Evolutionary conservation across 2,797 vertebrate genomes (phyloP).

Genomic region (Eptatretus atami): DNA sequence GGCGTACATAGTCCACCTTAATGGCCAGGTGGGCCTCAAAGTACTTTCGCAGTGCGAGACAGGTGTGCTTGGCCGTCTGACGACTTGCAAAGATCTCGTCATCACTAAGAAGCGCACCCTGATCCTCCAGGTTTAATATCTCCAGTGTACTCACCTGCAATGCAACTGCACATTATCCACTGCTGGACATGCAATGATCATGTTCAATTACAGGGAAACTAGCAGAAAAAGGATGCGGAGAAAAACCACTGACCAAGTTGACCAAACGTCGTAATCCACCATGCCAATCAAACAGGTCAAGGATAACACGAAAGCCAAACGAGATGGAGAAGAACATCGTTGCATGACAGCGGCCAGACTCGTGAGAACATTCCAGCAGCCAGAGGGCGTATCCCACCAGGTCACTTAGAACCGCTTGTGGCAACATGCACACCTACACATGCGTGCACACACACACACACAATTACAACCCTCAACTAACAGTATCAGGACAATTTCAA

Average conservation of each 20-base stretch:
- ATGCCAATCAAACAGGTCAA: conserved; percentile 80
- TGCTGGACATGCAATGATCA: not conserved
- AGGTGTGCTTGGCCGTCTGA: conserved; percentile 91
- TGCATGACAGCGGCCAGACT: conserved; percentile 84
- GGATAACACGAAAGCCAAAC: conserved; percentile 76
- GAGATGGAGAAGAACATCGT: conserved; percentile 99
- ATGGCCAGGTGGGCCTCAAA: conserved; percentile 92
- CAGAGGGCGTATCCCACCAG: conserved; percentile 86
- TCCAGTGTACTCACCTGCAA: conserved; percentile 82
- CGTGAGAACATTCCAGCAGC: conserved; percentile 92
- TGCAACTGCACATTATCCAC: not conserved
- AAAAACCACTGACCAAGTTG: conserved; percentile 32
- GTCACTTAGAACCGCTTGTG: conserved; percentile 56
- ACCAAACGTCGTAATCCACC: conserved; percentile 77
- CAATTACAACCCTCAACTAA: not conserved
- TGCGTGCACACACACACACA: not conserved
- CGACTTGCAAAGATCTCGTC: conserved; percentile 97
- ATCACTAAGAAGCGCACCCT: conserved; percentile 66
- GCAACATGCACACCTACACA: conserved; percentile 66
- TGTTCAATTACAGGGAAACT: not conserved
- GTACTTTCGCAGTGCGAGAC: conserved; percentile 87
- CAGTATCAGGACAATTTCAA: no score
- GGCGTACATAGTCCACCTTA: conserved; percentile 95
- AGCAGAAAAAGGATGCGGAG: not conserved
- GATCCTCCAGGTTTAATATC: conserved; percentile 83